These are phyloP conservation scores for Sphenodon punctatus DNA, from an alignment of 2,797 vertebrate species.

Conservation along the genomic window DNA sequence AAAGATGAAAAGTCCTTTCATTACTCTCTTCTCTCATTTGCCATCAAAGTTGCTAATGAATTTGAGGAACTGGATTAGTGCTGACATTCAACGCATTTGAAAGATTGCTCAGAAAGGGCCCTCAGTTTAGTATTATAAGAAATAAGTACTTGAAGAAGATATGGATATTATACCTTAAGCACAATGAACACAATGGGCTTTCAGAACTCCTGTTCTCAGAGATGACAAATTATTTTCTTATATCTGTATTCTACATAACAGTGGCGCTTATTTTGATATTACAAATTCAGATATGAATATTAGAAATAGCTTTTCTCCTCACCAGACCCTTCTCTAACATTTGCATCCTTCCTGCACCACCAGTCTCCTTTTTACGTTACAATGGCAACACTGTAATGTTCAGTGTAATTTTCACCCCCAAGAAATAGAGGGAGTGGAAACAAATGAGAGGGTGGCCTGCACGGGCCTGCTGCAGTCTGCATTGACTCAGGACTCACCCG, in stretches of 20 bases:
- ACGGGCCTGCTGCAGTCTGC: too few species aligned
- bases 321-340: too few species aligned
- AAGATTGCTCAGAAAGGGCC: neutral
- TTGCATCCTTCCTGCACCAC: too few species aligned
- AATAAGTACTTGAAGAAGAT: neutral
- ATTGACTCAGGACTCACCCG: too few species aligned
- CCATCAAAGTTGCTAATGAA: neutral
- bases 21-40: too few species aligned
- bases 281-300: neutral
- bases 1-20: too few species aligned
- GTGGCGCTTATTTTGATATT: neutral
- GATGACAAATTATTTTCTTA: neutral
- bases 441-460: too few species aligned
- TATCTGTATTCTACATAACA: neutral
- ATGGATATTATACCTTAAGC: neutral
- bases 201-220: neutral
- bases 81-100: neutral
- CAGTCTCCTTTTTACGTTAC: too few species aligned
- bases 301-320: too few species aligned
- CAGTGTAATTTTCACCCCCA: too few species aligned
- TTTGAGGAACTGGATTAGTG: neutral
- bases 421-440: too few species aligned
- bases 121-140: neutral
- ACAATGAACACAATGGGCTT: neutral
- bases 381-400: too few species aligned